Conservation (phyloP, 2,113 vertebrate species). For the Pseudorhombus dupliciocellatus region DNA sequence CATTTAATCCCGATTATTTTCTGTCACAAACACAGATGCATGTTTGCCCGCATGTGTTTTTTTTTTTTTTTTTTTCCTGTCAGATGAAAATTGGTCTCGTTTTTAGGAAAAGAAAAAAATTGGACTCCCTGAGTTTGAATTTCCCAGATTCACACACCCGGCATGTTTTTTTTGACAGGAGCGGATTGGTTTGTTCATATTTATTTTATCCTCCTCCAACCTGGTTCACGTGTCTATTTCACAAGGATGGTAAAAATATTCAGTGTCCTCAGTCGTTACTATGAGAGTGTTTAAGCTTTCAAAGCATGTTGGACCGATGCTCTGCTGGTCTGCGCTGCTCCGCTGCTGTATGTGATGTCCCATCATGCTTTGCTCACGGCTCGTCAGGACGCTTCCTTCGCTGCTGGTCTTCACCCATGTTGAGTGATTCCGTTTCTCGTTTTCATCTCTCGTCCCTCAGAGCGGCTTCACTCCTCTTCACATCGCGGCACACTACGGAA, state of each 20-base stretch:
- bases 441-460: slow-evolving; percentile 70
- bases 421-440: neutral
- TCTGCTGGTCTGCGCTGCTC: slow-evolving; percentile 24
- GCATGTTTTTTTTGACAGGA: slow-evolving; percentile 39
- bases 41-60: slow-evolving; percentile 45
- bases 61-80: slow-evolving; percentile 13
- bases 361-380: slow-evolving; percentile 51
- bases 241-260: too few species aligned
- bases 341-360: slow-evolving; percentile 23
- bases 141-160: neutral
- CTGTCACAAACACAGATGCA: slow-evolving; percentile 19
- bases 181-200: neutral
- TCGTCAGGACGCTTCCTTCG: slow-evolving; percentile 52
- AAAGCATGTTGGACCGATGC: slow-evolving; percentile 34
- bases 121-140: neutral
- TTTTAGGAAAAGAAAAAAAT: neutral
- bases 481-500: slow-evolving; percentile 96
- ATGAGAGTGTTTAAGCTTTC: neutral
- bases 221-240: neutral
- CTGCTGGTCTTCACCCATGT: slow-evolving; percentile 5
- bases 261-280: too few species aligned
- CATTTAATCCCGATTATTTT: neutral
- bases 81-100: slow-evolving; percentile 19
- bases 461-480: slow-evolving; percentile 97
- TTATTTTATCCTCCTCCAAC: neutral